Percentiles rank a stretch among this genome's conserved stretches.
Conservation (phyloP, 2,113 vertebrate species). For the Daphoenositta chrysoptera region DNA sequence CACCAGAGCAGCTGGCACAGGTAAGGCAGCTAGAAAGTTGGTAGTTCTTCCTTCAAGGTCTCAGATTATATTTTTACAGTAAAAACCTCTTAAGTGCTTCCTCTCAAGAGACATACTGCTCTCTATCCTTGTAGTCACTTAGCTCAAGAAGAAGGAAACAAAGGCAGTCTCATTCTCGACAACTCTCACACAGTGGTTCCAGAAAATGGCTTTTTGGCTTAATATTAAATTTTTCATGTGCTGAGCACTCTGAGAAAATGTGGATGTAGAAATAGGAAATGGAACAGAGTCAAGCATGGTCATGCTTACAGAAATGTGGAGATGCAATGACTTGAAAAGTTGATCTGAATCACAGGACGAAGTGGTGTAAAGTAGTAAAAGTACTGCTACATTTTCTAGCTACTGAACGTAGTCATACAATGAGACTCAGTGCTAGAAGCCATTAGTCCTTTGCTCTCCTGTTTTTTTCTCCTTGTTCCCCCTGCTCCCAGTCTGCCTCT, state of each 20-base stretch:
- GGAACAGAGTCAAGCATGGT: background rate
- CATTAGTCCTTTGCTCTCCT: background rate
- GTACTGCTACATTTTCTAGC: background rate
- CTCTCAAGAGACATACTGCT: background rate
- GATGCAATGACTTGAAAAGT: background rate
- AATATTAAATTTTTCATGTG: background rate
- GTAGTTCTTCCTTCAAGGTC: background rate
- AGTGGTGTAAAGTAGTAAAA: background rate
- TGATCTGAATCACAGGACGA: background rate
- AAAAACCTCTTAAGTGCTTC: background rate
- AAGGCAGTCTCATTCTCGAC: background rate
- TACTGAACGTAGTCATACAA: background rate
- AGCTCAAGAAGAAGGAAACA: background rate
- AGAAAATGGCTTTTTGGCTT: background rate
- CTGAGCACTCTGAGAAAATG: background rate
- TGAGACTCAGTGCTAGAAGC: background rate
- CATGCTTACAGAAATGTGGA: background rate
- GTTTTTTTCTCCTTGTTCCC: background rate
- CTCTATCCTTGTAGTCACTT: background rate
- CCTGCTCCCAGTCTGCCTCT: background rate
- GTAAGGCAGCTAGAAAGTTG: background rate
- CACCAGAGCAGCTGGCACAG: background rate
- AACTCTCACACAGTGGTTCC: background rate
- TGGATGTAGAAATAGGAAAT: background rate
- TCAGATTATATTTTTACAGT: background rate